Percentiles rank a stretch among this genome's conserved stretches.
These are phyloP conservation scores for Ooceraea biroi DNA, from an alignment of 1,140 invertebrate species.

Conservation along the genomic window DNA sequence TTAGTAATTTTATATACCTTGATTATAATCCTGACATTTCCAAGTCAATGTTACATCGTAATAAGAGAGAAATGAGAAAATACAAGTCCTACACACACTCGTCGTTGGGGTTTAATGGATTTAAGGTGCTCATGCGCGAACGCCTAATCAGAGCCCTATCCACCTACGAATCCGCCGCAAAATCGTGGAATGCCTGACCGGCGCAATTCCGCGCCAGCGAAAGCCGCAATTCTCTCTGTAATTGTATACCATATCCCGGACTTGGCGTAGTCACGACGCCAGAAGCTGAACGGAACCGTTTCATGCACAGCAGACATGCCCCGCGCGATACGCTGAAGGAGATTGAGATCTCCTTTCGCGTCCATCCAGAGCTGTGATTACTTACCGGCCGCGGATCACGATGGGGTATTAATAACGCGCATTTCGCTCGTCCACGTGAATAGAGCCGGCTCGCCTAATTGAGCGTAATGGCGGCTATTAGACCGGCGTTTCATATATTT, in stretches of 20 bases:
- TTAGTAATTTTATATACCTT: too few relatives aligned
- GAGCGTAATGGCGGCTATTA: slow-evolving; percentile 62
- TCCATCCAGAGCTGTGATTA: slow-evolving; percentile 55
- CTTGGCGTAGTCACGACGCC: slow-evolving; percentile 48
- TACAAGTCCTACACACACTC: background rate
- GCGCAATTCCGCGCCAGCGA: slow-evolving; percentile 42
- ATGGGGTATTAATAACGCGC: slow-evolving; percentile 70
- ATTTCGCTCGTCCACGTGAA: slow-evolving; percentile 63
- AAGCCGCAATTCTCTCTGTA: slow-evolving; percentile 38
- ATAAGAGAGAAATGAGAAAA: background rate
- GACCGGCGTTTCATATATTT: slow-evolving; percentile 53
- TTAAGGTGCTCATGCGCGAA: slow-evolving; percentile 23
- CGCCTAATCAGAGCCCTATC: slow-evolving; percentile 28
- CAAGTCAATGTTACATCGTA: background rate
- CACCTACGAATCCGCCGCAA: slow-evolving; percentile 22
- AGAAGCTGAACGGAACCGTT: slow-evolving; percentile 59
- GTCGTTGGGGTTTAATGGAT: background rate
- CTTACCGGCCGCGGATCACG: slow-evolving; percentile 60
- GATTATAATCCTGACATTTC: too few relatives aligned
- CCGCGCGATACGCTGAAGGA: slow-evolving; percentile 49
- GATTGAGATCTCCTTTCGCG: slow-evolving; percentile 65
- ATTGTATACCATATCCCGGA: slow-evolving; percentile 52
- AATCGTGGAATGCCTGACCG: slow-evolving; percentile 19
- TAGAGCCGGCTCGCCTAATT: slow-evolving; percentile 66
- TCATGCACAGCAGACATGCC: slow-evolving; percentile 52